Base-by-base conservation (phyloP, 2,797 vertebrate genomes). In the Epinephelus malabaricus region DNA sequence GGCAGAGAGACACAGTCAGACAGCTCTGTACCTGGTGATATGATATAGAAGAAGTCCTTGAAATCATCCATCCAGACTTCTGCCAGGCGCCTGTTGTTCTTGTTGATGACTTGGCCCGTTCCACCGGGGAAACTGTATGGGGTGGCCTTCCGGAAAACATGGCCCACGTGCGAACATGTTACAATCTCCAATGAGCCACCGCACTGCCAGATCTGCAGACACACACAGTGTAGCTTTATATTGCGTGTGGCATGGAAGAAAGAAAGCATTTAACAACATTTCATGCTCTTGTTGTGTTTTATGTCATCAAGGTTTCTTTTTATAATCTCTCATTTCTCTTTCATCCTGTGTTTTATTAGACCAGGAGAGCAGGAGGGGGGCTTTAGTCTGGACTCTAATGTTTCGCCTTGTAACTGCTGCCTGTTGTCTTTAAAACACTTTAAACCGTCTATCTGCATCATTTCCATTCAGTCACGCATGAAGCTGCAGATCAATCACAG, bases 1-100 rank as follows among this genome's bases (percentile, higher is more conserved):
- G 25, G 46, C 49, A 50, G 25, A 63, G n/a, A 54, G 13, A 49
- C 21, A 5, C 5, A 63, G 40, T 17, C 12, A 65, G 12, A 14
- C 50, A 56, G 58, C 27, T 61, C 53, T 11, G 46, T 95, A 99
- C 98, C 98, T 92, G 98, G 98, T 23, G 98, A 99, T 88, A 99
- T 99, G 89, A 99, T 98, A 30, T 99, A 99, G 94, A 99, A 99
- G 94, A 99, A 99, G 78, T 99, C 98, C 94, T 99, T 99, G 87
- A 99, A 99, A 82, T 99, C 98, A 54, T 99, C 96, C 96, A 96
- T 96, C 96, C 96, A 96, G 69, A 99, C 98, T 92, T 99, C 98
- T 1, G 98, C 98, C 84, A 99, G 91, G 2, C 98, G 93, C 67
- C 98, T 95, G 90, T 99, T 99, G 94, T 99, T 99, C 92, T 99